phyloP scores from a whole-genome alignment of 2,888 invertebrate genomes.

The Encarsia formosa region DNA sequence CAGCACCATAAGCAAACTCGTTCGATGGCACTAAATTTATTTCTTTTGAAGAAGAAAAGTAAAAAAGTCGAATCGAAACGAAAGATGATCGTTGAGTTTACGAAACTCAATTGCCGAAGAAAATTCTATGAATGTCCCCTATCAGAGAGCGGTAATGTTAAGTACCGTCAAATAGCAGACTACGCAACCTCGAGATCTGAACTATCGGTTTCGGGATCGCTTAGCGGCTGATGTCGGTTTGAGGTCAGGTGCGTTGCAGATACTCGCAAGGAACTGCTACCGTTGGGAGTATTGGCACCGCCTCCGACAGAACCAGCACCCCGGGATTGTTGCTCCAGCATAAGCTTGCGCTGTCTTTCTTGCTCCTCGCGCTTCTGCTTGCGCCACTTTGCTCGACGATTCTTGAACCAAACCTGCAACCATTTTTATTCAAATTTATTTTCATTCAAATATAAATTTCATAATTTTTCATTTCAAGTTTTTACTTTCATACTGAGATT shows the following conservation, averaged over 20 bases:
- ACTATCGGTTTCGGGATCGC: conserved; percentile 57
- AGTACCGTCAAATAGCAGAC: conserved; percentile 25
- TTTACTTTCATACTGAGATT: not conserved
- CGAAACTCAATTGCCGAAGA: too few species aligned
- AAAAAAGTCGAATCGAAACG: too few species aligned
- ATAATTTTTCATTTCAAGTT: not conserved
- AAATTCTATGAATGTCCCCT: too few species aligned
- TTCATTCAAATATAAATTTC: not conserved
- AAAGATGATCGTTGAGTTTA: too few species aligned
- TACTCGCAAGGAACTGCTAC: conserved; percentile 29
- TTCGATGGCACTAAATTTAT: too few species aligned
- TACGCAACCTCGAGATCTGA: conserved; percentile 80
- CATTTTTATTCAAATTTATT: too few species aligned
- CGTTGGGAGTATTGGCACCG: not conserved
- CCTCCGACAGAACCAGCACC: not conserved
- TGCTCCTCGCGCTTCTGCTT: conserved; percentile 90
- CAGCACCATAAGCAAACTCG: too few species aligned
- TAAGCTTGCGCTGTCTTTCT: conserved; percentile 75
- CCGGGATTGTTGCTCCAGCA: conserved; percentile 65
- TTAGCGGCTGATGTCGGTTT: conserved; percentile 20
- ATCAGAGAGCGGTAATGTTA: too few species aligned
- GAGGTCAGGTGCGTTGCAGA: not conserved
- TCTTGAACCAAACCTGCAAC: conserved; percentile 93
- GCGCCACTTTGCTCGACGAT: conserved; percentile 92
- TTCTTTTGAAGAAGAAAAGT: too few species aligned